These are phyloP conservation scores for Halcyon leucocephala DNA, from an alignment of 2,797 vertebrate species.

Conservation along the genomic window DNA sequence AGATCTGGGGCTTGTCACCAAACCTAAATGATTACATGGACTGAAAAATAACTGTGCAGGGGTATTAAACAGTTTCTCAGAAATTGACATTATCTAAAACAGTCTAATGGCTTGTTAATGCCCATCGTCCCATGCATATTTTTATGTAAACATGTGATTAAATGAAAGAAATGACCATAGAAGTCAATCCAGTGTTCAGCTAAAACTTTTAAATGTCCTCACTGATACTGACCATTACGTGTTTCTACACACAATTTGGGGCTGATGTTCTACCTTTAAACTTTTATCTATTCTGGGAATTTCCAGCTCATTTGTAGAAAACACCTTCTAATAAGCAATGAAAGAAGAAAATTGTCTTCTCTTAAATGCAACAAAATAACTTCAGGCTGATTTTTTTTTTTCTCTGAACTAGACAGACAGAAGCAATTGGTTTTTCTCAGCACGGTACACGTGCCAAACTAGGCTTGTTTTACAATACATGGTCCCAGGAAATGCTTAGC, in stretches of 20 bases:
- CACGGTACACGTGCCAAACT: not conserved
- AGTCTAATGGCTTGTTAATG: not conserved
- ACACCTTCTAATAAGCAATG: not conserved
- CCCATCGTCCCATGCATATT: fast-evolving
- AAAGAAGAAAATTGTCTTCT: not conserved
- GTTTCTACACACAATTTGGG: not conserved
- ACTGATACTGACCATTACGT: not conserved
- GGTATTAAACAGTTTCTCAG: not conserved
- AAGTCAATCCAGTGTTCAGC: not conserved
- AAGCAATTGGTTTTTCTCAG: slow-evolving; percentile 39
- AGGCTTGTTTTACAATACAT: slow-evolving; percentile 12
- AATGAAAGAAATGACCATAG: not conserved
- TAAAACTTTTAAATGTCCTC: not conserved
- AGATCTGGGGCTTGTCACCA: not conserved
- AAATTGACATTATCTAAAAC: not conserved
- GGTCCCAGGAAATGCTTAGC: slow-evolving; percentile 54
- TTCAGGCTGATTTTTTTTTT: not conserved
- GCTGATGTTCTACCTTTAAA: not conserved
- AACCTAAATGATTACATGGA: not conserved
- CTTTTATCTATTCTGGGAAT: not conserved
- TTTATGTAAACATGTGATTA: not conserved
- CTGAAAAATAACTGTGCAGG: not conserved
- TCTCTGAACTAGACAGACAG: not conserved
- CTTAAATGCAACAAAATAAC: not conserved
- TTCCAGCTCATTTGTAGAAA: slow-evolving; percentile 14